Evolutionary conservation across 2,113 vertebrate genomes (phyloP).

Genomic region (Seriola aureovittata): DNA sequence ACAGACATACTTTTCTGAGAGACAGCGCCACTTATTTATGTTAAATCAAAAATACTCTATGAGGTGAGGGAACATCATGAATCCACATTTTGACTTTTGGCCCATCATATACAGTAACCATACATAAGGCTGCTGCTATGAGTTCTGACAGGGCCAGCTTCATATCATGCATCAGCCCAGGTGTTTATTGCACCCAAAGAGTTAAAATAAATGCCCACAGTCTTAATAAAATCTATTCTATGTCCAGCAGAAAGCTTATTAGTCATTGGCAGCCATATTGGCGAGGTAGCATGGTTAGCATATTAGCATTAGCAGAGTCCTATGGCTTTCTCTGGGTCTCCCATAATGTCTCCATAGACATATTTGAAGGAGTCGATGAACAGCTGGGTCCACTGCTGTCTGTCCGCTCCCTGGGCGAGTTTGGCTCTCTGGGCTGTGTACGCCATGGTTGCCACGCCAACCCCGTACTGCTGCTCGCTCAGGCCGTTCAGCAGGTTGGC

Average conservation of each 20-base stretch:
- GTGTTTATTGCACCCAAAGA: conserved; percentile 49
- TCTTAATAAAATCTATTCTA: conserved; percentile 44
- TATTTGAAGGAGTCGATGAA: conserved; percentile 98
- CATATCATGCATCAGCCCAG: conserved; percentile 57
- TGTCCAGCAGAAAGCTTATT: conserved; percentile 73
- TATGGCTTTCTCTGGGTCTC: conserved; percentile 89
- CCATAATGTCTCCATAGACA: conserved; percentile 95
- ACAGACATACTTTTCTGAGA: conserved; percentile 18
- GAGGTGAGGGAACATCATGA: conserved; percentile 13
- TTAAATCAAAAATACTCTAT: conserved; percentile 19
- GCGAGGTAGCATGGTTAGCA: conserved; percentile 75
- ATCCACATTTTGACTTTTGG: conserved; percentile 31
- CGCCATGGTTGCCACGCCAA: conserved; percentile 95
- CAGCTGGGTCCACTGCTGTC: conserved; percentile 94
- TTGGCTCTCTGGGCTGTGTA: conserved; percentile 98
- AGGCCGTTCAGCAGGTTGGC: conserved; percentile 90
- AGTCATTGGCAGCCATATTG: conserved; percentile 53
- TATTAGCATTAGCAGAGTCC: conserved; percentile 88
- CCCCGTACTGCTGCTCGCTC: conserved; percentile 89
- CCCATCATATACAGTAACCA: background rate
- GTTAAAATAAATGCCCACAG: conserved; percentile 51
- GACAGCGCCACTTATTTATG: background rate
- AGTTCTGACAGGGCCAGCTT: conserved; percentile 31
- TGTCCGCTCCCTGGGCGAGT: conserved; percentile 90
- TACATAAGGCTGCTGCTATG: conserved; percentile 12